Conservation (phyloP, 2,888 invertebrate species). For the Xylota sylvarum region DNA sequence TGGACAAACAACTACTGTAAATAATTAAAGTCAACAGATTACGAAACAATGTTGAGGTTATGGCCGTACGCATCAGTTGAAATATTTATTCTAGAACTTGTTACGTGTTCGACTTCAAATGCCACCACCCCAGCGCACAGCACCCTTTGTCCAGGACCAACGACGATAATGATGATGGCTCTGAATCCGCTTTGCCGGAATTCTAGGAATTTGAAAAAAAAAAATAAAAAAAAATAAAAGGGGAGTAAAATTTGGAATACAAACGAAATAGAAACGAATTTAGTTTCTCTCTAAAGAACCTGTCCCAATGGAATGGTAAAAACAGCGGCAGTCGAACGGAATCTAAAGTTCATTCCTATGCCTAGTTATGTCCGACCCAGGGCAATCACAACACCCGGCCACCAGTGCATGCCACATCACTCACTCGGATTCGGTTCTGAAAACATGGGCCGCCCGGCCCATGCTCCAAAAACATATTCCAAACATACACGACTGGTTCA, state of each 20-base stretch:
- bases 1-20: constrained; percentile 71
- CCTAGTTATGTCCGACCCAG: constrained; percentile 1
- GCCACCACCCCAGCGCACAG: not conserved
- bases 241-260: constrained; percentile 17
- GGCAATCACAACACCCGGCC: constrained; percentile 17
- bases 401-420: constrained; percentile 49
- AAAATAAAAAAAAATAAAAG: constrained; percentile 4
- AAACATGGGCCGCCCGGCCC: constrained; percentile 23
- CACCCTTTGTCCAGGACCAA: constrained; percentile 4
- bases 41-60: constrained; percentile 69
- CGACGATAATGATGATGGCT: constrained; percentile 47
- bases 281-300: constrained; percentile 23
- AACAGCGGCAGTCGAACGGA: constrained; percentile 44
- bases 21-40: constrained; percentile 72
- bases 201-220: constrained; percentile 26
- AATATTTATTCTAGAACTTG: constrained; percentile 66
- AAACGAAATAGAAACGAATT: constrained; percentile 48
- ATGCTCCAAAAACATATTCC: constrained; percentile 25
- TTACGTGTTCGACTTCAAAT: constrained; percentile 50
- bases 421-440: constrained; percentile 27
- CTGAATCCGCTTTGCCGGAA: constrained; percentile 29
- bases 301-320: constrained; percentile 21
- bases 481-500: constrained; percentile 54
- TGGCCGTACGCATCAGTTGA: constrained; percentile 60
- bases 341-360: constrained; percentile 46